Evolutionary conservation across 2,888 invertebrate genomes (phyloP).

Genomic region (Polydrusus pterygomalis): DNA sequence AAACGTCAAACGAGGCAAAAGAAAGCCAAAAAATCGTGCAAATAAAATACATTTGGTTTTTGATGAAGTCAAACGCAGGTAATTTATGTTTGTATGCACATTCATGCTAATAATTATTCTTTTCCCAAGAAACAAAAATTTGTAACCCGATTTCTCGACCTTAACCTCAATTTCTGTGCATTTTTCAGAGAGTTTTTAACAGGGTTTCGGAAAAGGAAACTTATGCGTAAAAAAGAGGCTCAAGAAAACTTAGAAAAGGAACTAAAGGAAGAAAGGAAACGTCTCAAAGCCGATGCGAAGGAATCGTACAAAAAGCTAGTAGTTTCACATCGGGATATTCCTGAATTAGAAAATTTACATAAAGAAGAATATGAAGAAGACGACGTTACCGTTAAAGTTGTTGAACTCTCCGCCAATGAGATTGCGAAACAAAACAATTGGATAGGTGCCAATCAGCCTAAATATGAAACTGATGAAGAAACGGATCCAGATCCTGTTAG

Average conservation of each 20-base stretch:
- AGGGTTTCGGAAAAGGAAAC: constrained; percentile 87
- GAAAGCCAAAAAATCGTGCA: constrained; percentile 72
- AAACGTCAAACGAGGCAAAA: constrained; percentile 56
- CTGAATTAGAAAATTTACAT: constrained; percentile 80
- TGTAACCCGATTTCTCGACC: background rate
- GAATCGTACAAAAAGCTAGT: constrained; percentile 85
- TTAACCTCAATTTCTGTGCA: constrained; percentile 60
- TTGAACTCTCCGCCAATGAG: constrained; percentile 82
- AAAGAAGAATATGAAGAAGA: constrained; percentile 85
- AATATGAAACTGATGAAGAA: constrained; percentile 65
- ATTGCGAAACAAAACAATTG: constrained; percentile 82
- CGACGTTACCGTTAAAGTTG: constrained; percentile 85
- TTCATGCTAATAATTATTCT: background rate
- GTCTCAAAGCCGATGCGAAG: constrained; percentile 83
- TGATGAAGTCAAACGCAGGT: constrained; percentile 78
- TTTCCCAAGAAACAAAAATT: background rate
- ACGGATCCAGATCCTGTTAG: constrained; percentile 61
- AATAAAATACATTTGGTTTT: constrained; percentile 76
- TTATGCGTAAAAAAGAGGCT: constrained; percentile 84
- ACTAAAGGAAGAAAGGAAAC: constrained; percentile 84
- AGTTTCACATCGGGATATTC: constrained; percentile 81
- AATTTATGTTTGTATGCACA: constrained; percentile 58
- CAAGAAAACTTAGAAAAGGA: constrained; percentile 82
- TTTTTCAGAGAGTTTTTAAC: constrained; percentile 82
- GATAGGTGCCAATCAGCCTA: constrained; percentile 81